phyloP scores from a whole-genome alignment of 1,140 invertebrate species.

The Drosophila eugracilis region DNA sequence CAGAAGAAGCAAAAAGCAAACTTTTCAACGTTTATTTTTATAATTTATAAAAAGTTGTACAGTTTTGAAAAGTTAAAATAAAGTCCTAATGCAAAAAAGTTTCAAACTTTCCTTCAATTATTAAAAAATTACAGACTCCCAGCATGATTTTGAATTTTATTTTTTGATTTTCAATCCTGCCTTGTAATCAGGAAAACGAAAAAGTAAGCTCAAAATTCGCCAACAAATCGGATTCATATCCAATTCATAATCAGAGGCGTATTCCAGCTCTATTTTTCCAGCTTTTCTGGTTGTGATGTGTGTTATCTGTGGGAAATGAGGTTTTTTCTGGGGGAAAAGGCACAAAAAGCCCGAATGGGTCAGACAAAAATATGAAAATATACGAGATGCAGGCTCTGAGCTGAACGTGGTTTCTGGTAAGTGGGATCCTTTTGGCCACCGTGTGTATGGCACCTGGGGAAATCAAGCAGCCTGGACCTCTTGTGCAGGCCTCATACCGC shows the following conservation, averaged over 20 bases:
- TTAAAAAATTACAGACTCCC: no score
- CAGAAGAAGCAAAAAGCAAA: background rate
- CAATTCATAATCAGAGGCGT: background rate
- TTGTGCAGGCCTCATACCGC: conserved; percentile 41
- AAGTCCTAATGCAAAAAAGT: no score
- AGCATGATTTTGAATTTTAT: no score
- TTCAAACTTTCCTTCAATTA: no score
- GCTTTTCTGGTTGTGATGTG: background rate
- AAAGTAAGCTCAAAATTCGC: background rate
- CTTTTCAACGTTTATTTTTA: no score
- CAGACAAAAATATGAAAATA: conserved; percentile 71
- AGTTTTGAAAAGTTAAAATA: no score
- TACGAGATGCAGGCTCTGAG: conserved; percentile 40
- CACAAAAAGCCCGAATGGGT: conserved; percentile 48
- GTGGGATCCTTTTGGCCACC: conserved; percentile 26
- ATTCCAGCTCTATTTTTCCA: background rate
- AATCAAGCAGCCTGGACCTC: conserved; percentile 63
- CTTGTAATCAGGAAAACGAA: background rate
- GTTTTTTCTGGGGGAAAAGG: conserved; percentile 18
- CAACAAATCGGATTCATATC: background rate
- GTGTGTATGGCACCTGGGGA: conserved; percentile 68
- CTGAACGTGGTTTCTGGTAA: conserved; percentile 15
- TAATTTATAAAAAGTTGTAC: no score
- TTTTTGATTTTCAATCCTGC: no score
- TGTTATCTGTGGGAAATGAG: conserved; percentile 11